phyloP scores from a whole-genome alignment of 1,140 invertebrate genomes.

The Diorhabda elongata region DNA sequence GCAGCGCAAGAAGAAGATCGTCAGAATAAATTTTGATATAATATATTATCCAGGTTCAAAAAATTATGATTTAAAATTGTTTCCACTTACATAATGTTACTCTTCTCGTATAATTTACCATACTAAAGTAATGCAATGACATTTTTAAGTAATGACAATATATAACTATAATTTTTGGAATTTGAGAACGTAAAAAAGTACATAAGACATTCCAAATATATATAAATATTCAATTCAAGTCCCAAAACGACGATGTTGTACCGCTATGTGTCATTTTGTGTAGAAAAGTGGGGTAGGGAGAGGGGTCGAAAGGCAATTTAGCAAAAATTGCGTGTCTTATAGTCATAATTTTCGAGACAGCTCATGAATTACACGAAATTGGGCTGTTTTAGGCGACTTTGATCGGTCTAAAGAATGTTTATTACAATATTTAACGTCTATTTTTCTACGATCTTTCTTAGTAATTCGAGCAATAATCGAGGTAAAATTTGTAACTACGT shows the following conservation, averaged over 20 bases:
- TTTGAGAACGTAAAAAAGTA: neutral
- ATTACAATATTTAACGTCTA: neutral
- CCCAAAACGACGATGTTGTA: neutral
- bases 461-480: too few species aligned
- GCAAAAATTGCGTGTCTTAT: neutral
- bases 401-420: neutral
- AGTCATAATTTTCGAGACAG: conserved; percentile 1
- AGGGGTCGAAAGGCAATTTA: neutral
- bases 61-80: too few species aligned
- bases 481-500: too few species aligned
- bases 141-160: too few species aligned
- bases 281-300: neutral
- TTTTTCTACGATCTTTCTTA: neutral
- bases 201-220: neutral
- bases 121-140: too few species aligned
- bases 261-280: neutral
- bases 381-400: neutral
- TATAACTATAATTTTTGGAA: neutral
- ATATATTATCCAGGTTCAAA: too few species aligned
- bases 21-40: too few species aligned
- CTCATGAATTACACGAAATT: conserved; percentile 2
- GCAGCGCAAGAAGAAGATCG: too few species aligned
- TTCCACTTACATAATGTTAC: too few species aligned
- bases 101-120: too few species aligned
- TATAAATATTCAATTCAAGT: neutral